phyloP scores from a whole-genome alignment of 2,888 invertebrate species.

The Leucoptera coffeella region DNA sequence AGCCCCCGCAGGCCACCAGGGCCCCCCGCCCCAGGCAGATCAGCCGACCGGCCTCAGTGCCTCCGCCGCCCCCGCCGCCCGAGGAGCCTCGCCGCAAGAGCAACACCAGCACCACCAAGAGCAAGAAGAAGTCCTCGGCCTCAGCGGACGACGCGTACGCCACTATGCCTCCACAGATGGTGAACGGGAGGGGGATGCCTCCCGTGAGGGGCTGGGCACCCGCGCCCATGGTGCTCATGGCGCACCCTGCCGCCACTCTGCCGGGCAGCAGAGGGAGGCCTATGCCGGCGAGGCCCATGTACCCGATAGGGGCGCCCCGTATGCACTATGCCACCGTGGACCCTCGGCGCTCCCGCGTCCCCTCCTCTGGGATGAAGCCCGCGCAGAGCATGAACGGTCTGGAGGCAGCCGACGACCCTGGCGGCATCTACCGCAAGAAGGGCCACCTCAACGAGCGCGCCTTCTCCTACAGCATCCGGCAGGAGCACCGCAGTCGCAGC shows the following conservation, averaged over 20 bases:
- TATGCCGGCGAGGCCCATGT: slow-evolving; percentile 32
- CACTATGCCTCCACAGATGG: slow-evolving; percentile 38
- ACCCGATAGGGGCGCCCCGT: slow-evolving; percentile 28
- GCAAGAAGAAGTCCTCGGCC: slow-evolving; percentile 49
- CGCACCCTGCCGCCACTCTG: slow-evolving; percentile 36
- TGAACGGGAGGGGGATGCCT: slow-evolving; percentile 36
- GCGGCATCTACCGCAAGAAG: slow-evolving; percentile 80
- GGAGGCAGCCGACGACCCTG: slow-evolving; percentile 57
- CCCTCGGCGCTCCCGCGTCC: slow-evolving; percentile 58
- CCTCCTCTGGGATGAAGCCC: slow-evolving; percentile 54
- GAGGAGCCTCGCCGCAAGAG: slow-evolving; percentile 60
- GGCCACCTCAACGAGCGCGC: slow-evolving; percentile 90
- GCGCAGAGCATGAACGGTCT: slow-evolving; percentile 63
- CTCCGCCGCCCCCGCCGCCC: slow-evolving; percentile 73
- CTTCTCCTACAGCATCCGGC: slow-evolving; percentile 89
- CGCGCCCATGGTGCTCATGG: slow-evolving; percentile 41
- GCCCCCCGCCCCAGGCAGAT: slow-evolving; percentile 77
- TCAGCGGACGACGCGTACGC: slow-evolving; percentile 55
- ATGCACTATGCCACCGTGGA: slow-evolving; percentile 59
- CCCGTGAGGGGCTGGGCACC: slow-evolving; percentile 29
- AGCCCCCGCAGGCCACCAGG: slow-evolving; percentile 53
- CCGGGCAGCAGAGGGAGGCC: slow-evolving; percentile 42
- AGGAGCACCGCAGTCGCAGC: slow-evolving; percentile 88
- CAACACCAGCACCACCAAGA: slow-evolving; percentile 50
- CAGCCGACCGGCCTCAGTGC: slow-evolving; percentile 70